Evolutionary conservation across 2,113 vertebrate species (phyloP), one percentile per base, ranked within the genome.

Genomic region (Motacilla alba): DNA sequence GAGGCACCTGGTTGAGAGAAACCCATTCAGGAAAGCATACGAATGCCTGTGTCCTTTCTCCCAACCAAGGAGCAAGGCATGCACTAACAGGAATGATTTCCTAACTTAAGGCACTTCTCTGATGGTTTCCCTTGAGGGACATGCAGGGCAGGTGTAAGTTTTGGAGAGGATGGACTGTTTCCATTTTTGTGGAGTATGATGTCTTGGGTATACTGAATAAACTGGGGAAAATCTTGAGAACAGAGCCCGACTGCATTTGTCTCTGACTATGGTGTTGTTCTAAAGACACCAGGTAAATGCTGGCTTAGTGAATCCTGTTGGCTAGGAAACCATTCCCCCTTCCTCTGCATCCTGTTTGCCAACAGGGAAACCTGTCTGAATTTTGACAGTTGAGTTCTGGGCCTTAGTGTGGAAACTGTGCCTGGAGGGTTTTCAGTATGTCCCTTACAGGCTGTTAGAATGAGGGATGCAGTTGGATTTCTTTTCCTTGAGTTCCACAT

Each of bases 321-420:
- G 69, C 89, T 92, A 70, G 69, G 77, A 92, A 90, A 87, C 66
- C 37, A n/a, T 70, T 84, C 24, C 37, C 33, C 22, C 67, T 78
- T 68, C 77, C n/a, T 81, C 26, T 26, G 30, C 43, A 37, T 91
- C 63, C 68, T 78, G 12, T 78, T 89, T 90, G 69, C 73, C 73
- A 89, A 13, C 33, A 35, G 87, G 86, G 76, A 91, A 87, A 49
- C n/a, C 37, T 64, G 15, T 81, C 73, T 87, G 66, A 64, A 82
- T 84, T 92, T 44, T 83, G 78, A 74, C 69, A 75, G 80, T 60
- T 53, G 44, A 82, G 19, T 68, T 70, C 22, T 83, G 91, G 76
- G 80, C 83, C 13, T 58, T 62, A 9, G 39, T 35, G 44, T 58
- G 53, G 84, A 55, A 81, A 41, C 21, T 62, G 37, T 64, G 78